Evolutionary conservation across 2,888 invertebrate genomes (phyloP).

Genomic region (Parelbella ahira): DNA sequence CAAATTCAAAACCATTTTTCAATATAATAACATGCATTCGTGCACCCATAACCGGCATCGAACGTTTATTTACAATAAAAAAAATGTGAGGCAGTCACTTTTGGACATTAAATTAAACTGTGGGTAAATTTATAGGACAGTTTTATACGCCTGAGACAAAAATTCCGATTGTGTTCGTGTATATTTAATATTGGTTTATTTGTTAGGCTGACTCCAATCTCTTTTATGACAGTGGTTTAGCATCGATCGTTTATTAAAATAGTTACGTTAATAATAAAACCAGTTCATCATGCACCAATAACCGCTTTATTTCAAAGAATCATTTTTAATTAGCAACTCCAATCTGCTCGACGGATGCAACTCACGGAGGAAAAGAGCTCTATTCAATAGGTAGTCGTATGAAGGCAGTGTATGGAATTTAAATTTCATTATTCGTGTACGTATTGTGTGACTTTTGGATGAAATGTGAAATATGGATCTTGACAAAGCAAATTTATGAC

Average conservation of each 20-base stretch:
- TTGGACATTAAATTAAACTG: slow-evolving; percentile 80
- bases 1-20: slow-evolving; percentile 73
- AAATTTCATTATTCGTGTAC: too few species aligned
- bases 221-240: slow-evolving; percentile 72
- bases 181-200: slow-evolving; percentile 81
- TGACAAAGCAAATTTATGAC: too few species aligned
- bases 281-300: slow-evolving; percentile 48
- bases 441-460: too few species aligned
- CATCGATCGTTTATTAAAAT: slow-evolving; percentile 74
- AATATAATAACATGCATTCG: slow-evolving; percentile 74
- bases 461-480: too few species aligned
- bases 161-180: slow-evolving; percentile 79
- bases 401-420: too few species aligned
- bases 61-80: slow-evolving; percentile 73
- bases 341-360: too few species aligned
- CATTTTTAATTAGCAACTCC: slow-evolving; percentile 11
- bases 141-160: slow-evolving; percentile 80
- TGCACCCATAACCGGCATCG: slow-evolving; percentile 71
- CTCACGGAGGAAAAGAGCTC: too few species aligned
- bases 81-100: slow-evolving; percentile 75
- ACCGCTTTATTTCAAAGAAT: slow-evolving; percentile 43
- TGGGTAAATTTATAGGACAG: slow-evolving; percentile 80
- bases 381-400: too few species aligned
- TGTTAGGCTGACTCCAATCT: slow-evolving; percentile 73
- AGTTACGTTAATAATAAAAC: slow-evolving; percentile 76